These are phyloP conservation scores for Machimus rusticus DNA, from an alignment of 2,888 invertebrate genomes.

Conservation along the genomic window DNA sequence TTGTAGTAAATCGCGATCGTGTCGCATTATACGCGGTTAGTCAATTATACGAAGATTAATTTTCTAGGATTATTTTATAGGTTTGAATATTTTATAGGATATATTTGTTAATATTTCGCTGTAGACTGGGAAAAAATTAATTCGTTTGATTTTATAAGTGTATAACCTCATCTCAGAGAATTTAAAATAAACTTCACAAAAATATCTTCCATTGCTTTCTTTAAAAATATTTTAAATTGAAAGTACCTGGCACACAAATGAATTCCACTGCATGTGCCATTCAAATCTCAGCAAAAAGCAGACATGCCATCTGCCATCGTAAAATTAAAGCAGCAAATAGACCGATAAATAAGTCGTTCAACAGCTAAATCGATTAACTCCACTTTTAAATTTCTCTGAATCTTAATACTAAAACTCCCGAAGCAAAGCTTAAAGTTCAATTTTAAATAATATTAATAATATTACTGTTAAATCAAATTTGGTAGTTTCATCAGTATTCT, in stretches of 20 bases:
- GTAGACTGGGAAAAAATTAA: neutral
- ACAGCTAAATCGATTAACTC: no score
- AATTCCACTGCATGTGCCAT: neutral
- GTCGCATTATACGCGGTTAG: neutral
- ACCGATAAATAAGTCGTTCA: neutral
- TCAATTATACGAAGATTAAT: neutral
- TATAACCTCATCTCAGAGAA: no score
- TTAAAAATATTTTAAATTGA: neutral
- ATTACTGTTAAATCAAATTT: no score
- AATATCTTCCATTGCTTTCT: neutral
- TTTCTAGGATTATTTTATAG: neutral
- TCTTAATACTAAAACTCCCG: no score
- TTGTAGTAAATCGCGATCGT: neutral
- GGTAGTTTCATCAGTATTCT: no score
- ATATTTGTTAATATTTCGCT: neutral
- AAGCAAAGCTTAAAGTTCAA: no score
- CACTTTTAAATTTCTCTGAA: no score
- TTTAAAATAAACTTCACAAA: no score
- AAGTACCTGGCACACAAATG: neutral
- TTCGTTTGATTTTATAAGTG: neutral
- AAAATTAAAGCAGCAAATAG: neutral
- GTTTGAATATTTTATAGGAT: no score
- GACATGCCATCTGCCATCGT: neutral
- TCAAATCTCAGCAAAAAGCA: neutral
- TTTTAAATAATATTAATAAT: no score